Evolutionary conservation across 2,113 vertebrate species (phyloP), one percentile per base, ranked within the genome.

Genomic region (Calonectris borealis): DNA sequence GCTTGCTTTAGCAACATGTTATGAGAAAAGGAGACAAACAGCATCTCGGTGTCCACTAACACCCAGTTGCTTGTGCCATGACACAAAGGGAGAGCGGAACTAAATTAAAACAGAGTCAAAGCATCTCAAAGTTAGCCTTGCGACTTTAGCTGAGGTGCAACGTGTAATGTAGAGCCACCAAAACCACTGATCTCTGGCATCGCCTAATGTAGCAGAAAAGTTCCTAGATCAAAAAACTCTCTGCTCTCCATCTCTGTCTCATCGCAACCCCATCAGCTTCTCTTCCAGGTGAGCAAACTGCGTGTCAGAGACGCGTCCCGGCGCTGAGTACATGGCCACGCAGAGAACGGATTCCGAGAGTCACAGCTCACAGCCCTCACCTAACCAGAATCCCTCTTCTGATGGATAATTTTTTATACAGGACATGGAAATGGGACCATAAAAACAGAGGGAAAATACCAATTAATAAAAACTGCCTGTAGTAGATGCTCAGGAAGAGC

Each of bases 321-420:
- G 8, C 1, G 3, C 38, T 10, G 25, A 58, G 75, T 40, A 31
- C 32, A 34, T 1, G 0, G 32, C 32, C 25, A 10, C 3, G 1
- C 36, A 34, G 17, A 29, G 76, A 80, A 48, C 1, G 1, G 46
- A n/a, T 34, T 54, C 22, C 32, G 22, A 22, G 22, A 68, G 76
- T 21, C 34, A 58, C 75, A 65, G 66, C 36, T 85, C 38, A 7
- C 49, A 60, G 32, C 14, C 24, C 38, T 13, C 34, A 8, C n/a
- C 38, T 22, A 75, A 68, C 11, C 20, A 31, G 31, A 31, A 16
- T 40, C 24, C n/a, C 52, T 52, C 72, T 49, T 49, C 52, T 7
- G 26, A 51, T 38, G 34, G 51, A n/a, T 49, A 12, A 20, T n/a
- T 44, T 49, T 68, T 75, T 62, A 32, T 46, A 58, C 16, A 18